phyloP scores from a whole-genome alignment of 1,140 invertebrate genomes.

The Gryllus bimaculatus region DNA sequence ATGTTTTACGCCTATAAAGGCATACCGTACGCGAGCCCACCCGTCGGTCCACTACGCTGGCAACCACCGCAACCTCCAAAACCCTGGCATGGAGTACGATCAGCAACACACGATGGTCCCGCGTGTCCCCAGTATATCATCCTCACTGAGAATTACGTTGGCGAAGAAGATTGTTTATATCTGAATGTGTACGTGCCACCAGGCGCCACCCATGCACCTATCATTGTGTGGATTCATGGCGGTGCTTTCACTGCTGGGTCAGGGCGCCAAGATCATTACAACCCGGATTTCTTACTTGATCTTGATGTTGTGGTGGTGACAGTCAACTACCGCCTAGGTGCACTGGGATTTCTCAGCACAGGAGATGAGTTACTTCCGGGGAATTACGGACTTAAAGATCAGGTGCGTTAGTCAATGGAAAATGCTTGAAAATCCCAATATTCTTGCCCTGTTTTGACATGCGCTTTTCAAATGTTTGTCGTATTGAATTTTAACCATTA shows the following conservation, averaged over 20 bases:
- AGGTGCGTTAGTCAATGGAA: constrained; percentile 25
- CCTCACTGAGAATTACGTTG: neutral
- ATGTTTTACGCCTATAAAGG: neutral
- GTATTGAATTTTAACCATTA: too few relatives aligned
- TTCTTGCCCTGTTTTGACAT: too few relatives aligned
- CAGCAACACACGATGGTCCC: neutral
- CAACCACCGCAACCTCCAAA: neutral
- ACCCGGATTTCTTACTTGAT: constrained; percentile 40
- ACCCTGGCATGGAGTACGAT: neutral
- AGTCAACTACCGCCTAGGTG: constrained; percentile 46
- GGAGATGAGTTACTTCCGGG: constrained; percentile 32
- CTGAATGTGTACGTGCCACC: neutral
- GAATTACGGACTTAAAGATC: constrained; percentile 36
- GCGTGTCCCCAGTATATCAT: neutral
- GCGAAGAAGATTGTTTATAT: neutral
- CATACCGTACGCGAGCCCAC: neutral
- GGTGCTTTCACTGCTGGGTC: constrained; percentile 17
- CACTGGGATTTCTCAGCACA: constrained; percentile 34
- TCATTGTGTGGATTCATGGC: constrained; percentile 11
- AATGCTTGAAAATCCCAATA: too few relatives aligned
- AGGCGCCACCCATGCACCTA: neutral
- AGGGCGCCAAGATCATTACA: constrained; percentile 25
- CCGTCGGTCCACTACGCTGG: neutral
- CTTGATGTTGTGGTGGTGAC: constrained; percentile 46
- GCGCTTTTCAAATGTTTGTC: too few relatives aligned